Percentiles rank a stretch among this genome's conserved stretches.
Conservation (phyloP, 2,888 invertebrate species). For the Andrena haemorrhoa region DNA sequence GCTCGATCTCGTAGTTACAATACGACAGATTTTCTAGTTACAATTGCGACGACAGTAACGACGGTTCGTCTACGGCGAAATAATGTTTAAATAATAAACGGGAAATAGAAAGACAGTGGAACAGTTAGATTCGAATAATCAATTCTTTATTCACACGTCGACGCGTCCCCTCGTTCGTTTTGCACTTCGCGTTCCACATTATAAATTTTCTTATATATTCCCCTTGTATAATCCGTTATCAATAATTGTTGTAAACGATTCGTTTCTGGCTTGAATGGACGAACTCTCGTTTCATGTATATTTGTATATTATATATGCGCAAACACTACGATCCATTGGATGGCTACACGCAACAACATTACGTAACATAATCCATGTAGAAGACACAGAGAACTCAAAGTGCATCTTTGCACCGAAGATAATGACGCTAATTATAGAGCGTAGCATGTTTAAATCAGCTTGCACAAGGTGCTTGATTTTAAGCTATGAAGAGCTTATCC, state of each 20-base stretch:
- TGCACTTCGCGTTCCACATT: constrained; percentile 31
- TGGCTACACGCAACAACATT: constrained; percentile 36
- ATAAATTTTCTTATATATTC: constrained; percentile 44
- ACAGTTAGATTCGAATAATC: constrained; percentile 39
- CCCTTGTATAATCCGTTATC: background rate
- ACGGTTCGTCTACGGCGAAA: background rate
- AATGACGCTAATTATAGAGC: constrained; percentile 30
- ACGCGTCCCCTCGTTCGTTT: constrained; percentile 29
- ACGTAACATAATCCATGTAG: constrained; percentile 23
- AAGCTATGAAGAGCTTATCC: background rate
- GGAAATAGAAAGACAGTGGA: constrained; percentile 3
- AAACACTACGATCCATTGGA: constrained; percentile 37
- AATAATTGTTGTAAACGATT: constrained; percentile 5
- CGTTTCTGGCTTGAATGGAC: constrained; percentile 34
- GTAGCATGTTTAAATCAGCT: constrained; percentile 11
- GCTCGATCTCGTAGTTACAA: background rate
- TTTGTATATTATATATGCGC: constrained; percentile 11
- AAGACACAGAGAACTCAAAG: constrained; percentile 21
- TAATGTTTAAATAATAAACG: background rate
- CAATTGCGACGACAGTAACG: background rate
- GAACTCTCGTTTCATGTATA: constrained; percentile 40
- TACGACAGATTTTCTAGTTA: background rate
- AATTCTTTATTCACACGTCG: constrained; percentile 49
- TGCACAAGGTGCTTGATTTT: background rate
- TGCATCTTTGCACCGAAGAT: constrained; percentile 19